Base-by-base conservation (phyloP, 2,113 vertebrate genomes). In the Geococcyx californianus region DNA sequence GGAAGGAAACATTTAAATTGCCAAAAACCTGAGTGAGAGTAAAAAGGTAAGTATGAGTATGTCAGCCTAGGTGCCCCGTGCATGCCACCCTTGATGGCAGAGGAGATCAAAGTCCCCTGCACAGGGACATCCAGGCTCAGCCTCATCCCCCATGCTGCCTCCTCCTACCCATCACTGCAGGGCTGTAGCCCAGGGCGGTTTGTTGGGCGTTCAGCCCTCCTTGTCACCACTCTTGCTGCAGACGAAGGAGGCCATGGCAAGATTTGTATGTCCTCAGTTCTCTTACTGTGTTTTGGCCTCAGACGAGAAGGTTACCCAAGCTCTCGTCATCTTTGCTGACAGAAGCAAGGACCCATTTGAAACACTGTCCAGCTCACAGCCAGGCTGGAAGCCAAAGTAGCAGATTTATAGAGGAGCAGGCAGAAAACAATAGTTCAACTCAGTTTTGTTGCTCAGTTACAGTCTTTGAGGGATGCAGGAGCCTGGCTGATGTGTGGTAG, bases 31-130 rank as follows among this genome's bases (percentile, higher is more conserved):
- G 15, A 47, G 6, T 14, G 31, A 59, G 15, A 49, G 16, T 47
- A 34, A 42, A 73, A 36, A 36, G 5, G 16, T 19, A 34, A 42
- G 31, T 56, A 33, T 56, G 19, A 2, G 6, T 4, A 10, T 9
- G 13, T 1, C 26, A 68, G 20, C 12, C 15, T 60, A 49, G 25
- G 21, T 34, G 47, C 8, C 10, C 28, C 7, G 3, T 31, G 26
- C 8, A 3, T 55, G 54, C 18, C 34, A 25, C 14, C 10, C 21
- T 0, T 0, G 1, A 28, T 23, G 34, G 60, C n/a, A 74, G n/a
- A 75, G 62, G 31, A 55, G 29, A 49, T 56, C 67, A 31, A 21
- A 13, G 7, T 7, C n/a, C 19, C 15, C 6, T 31, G 28, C 21
- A 9, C 0, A 0, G 11, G 26, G 13, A 8, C 38, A 59, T 26